These are phyloP conservation scores for Melieria omissa DNA, from an alignment of 2,888 invertebrate genomes.

Conservation along the genomic window DNA sequence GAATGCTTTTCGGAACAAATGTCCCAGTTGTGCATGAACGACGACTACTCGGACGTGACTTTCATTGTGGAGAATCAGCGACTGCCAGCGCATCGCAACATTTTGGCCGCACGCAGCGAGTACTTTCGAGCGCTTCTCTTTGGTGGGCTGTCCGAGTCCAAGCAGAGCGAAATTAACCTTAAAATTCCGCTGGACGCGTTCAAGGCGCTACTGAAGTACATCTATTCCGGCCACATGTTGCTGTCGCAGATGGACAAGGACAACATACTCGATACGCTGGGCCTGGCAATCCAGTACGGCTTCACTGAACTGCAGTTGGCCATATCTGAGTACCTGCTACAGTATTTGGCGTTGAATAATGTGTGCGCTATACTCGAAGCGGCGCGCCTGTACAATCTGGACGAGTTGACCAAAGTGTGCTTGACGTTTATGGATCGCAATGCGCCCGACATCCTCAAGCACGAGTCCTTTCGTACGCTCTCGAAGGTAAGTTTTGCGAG, in stretches of 20 bases:
- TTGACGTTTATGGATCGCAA: conserved; percentile 91
- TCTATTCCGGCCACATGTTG: conserved; percentile 88
- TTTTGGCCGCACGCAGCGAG: conserved; percentile 94
- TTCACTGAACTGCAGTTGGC: conserved; percentile 91
- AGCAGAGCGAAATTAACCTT: conserved; percentile 83
- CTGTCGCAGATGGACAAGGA: conserved; percentile 76
- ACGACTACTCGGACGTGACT: conserved; percentile 91
- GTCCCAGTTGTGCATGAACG: conserved; percentile 84
- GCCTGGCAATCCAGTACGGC: conserved; percentile 95
- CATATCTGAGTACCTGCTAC: conserved; percentile 92
- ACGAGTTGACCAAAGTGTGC: conserved; percentile 80
- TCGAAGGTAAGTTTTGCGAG: conserved; percentile 72
- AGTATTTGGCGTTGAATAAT: conserved; percentile 87
- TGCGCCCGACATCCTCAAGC: conserved; percentile 84
- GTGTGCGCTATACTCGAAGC: conserved; percentile 96
- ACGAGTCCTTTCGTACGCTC: conserved; percentile 84
- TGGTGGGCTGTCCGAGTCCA: conserved; percentile 82
- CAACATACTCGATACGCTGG: conserved; percentile 77
- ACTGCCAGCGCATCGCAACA: conserved; percentile 71
- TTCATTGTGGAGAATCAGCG: conserved; percentile 81
- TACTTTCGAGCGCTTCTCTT: conserved; percentile 90
- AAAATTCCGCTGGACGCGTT: conserved; percentile 86
- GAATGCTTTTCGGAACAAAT: conserved; percentile 86
- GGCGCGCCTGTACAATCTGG: conserved; percentile 77
- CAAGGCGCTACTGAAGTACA: conserved; percentile 91